Base-by-base conservation (phyloP, 2,113 vertebrate genomes). In the Phasianus colchicus region DNA sequence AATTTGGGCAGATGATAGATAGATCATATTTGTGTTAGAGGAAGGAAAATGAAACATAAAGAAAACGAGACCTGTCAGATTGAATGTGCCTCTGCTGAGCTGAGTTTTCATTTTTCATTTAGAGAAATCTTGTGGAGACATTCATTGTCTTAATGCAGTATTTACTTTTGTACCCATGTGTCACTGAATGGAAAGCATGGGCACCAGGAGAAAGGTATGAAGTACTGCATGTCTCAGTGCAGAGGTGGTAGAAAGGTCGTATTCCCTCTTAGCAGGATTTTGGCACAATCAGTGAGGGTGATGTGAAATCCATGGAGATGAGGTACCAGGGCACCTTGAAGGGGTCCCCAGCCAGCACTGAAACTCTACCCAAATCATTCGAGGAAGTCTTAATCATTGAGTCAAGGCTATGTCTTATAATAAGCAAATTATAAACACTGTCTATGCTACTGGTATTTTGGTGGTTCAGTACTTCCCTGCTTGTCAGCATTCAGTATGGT, bases 21-120 rank as follows among this genome's bases (percentile, higher is more conserved):
- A 47, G 66, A 40, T 65, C 4, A 7, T 61, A 18, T 38, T 90
- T 86, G 38, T 55, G n/a, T 60, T 63, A 64, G 57, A 80, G 75
- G 57, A 95, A 81, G 70, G 47, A 77, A 91, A 83, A 77, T 20
- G 82, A 47, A 85, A 47, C 38, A 57, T n/a, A 43, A 81, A 88
- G 80, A 47, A 69, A 94, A 86, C 15, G 52, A 83, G 47, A 69
- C n/a, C 13, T 72, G 47, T 66, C 36, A 74, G 13, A 72, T 17
- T 0, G 0, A 77, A 57, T 11, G 47, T 10, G 11, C 92, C 50
- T 80, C 45, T 76, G n/a, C 30, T 63, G 36, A 45, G 13, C 6
- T 83, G 66, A 58, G 54, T 55, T 60, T 69, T 84, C 1, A 6
- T 64, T 80, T 78, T 86, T 92, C 40, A 7, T 86, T 74, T 38